phyloP scores from a whole-genome alignment of 2,797 vertebrate genomes.

The Hirundo rustica region DNA sequence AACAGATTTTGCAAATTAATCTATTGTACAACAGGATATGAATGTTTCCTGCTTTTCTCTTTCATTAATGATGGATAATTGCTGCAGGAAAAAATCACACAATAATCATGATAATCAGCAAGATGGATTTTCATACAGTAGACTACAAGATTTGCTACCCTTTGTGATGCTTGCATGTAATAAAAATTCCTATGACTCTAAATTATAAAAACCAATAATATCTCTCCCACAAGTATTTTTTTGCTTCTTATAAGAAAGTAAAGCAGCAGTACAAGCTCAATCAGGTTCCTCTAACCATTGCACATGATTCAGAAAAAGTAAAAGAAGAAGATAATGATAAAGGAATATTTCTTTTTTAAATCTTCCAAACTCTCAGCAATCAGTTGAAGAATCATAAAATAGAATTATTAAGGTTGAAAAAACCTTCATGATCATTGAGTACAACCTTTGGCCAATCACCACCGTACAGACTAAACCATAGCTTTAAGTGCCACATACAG shows the following conservation, averaged over 20 bases:
- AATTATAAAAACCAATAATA: neutral
- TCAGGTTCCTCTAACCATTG: neutral
- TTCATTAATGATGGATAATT: neutral
- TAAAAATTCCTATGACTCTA: neutral
- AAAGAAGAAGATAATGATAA: neutral
- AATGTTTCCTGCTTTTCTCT: constrained; percentile 22
- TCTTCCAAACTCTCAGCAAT: neutral
- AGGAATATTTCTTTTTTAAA: neutral
- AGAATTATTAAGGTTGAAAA: neutral
- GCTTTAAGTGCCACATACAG: too few relatives aligned
- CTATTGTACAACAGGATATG: neutral
- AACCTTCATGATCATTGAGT: neutral
- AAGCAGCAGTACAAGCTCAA: neutral
- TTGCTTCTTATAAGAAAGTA: neutral
- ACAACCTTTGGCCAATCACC: neutral
- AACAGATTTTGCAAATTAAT: neutral
- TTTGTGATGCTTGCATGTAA: neutral
- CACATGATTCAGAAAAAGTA: neutral
- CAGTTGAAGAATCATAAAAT: neutral
- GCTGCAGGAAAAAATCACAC: neutral
- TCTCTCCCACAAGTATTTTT: neutral
- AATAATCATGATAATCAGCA: neutral
- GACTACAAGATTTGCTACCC: neutral
- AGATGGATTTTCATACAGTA: neutral
- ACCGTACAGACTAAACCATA: neutral